phyloP scores from a whole-genome alignment of 1,140 invertebrate species.

The Colletes gigas region DNA sequence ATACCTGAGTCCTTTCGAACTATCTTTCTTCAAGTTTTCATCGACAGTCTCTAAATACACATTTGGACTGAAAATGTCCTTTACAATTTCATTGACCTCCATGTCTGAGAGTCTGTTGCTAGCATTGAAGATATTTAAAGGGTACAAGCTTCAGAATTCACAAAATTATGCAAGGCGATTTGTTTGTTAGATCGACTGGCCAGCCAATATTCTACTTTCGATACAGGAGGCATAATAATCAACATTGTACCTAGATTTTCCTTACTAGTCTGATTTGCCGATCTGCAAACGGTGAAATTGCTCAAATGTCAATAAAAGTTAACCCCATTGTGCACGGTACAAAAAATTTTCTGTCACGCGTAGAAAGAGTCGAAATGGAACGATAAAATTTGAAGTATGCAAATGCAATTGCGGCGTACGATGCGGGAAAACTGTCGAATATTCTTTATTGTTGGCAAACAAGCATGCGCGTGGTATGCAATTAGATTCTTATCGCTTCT shows the following conservation, averaged over 20 bases:
- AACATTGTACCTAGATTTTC: neutral
- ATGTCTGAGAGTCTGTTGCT: conserved; percentile 20
- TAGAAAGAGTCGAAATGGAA: neutral
- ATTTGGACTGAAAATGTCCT: conserved; percentile 70
- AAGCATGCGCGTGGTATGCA: neutral
- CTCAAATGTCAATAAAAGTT: neutral
- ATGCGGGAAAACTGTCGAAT: neutral
- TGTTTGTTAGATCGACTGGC: neutral
- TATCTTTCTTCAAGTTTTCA: conserved; percentile 57
- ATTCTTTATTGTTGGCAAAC: neutral
- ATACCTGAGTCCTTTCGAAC: conserved; percentile 61
- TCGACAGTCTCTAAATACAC: conserved; percentile 23
- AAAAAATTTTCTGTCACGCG: neutral
- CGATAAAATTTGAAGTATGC: neutral
- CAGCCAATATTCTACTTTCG: neutral
- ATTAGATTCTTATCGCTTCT: neutral
- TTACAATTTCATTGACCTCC: conserved; percentile 66
- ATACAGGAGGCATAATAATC: neutral
- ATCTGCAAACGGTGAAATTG: neutral
- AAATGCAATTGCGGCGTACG: neutral
- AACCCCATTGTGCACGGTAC: neutral
- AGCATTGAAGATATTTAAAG: neutral
- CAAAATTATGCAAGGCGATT: neutral
- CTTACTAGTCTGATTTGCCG: neutral
- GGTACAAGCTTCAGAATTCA: neutral